Base-by-base conservation (phyloP, 2,888 invertebrate genomes). In the Drosophila nr. medialis region DNA sequence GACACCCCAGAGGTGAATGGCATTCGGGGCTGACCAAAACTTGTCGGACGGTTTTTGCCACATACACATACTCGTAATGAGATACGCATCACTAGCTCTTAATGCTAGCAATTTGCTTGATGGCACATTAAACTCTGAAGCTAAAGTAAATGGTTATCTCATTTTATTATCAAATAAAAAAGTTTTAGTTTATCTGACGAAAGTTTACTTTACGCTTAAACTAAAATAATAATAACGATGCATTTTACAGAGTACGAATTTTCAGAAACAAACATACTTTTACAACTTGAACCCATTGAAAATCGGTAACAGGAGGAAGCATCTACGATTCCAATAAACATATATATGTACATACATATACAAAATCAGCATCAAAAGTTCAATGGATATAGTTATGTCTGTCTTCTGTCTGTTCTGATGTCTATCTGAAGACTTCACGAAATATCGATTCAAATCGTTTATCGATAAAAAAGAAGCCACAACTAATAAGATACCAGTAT, bases 71-170 rank as follows among this genome's bases (percentile, higher is more conserved):
- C 55, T 55, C 70, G 64, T 72, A 72, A 83, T 85, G 64, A 83
- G 79, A 54, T 59, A 58, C 81, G 69, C 80, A 77, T 68, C 69
- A 59, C 27, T 70, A 55, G 80, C 58, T 71, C 64, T 80, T 58
- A 84, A 73, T 80, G 73, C 64, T 42, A 60, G 70, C 75, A 70
- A 81, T 81, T 77, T 71, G 61, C 67, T 69, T 64, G 75, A 81
- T 77, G 70, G 69, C 64, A 21, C 75, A 71, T 77, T 42, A 77
- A 76, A n/a, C 38, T 55, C 32, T 61, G n/a, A 54, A 54, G 65
- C 55, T 53, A 38, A 59, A 59, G 53, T 21, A 50, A 71, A 65
- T 65, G 69, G 30, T 66, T 59, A 67, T 51, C 61, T 29, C 24
- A 36, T n/a, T 42, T 48, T 51, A 38, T 24, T 58, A 21, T 24